phyloP scores from a whole-genome alignment of 2,888 invertebrate genomes.

The Acleris literana region DNA sequence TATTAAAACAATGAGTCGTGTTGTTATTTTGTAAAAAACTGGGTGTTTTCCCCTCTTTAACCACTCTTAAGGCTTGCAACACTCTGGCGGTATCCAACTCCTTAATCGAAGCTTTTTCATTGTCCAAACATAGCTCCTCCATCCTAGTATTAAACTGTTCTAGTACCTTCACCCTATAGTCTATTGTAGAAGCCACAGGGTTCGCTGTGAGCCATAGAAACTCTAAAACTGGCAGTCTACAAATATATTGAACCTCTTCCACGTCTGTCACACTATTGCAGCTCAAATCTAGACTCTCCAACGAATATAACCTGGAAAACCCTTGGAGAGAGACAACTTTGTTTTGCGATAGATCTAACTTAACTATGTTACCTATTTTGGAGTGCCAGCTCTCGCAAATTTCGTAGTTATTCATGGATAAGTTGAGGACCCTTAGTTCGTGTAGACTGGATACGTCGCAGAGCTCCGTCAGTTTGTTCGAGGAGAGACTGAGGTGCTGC shows the following conservation, averaged over 20 bases:
- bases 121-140: conserved; percentile 93
- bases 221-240: conserved; percentile 93
- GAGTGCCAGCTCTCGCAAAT: conserved; percentile 91
- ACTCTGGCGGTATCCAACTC: conserved; percentile 97
- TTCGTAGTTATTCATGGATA: conserved; percentile 91
- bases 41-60: conserved; percentile 87
- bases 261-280: conserved; percentile 92
- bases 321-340: conserved; percentile 88
- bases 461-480: conserved; percentile 90
- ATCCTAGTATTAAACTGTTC: conserved; percentile 94
- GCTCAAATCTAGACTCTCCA: conserved; percentile 93
- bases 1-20: conserved; percentile 73
- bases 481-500: conserved; percentile 88
- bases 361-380: conserved; percentile 94
- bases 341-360: conserved; percentile 93
- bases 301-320: conserved; percentile 92
- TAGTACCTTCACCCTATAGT: conserved; percentile 95
- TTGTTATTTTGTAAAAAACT: conserved; percentile 80
- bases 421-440: conserved; percentile 88
- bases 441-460: conserved; percentile 91
- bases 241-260: conserved; percentile 91
- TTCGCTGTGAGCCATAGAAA: conserved; percentile 94
- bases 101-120: conserved; percentile 92
- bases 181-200: conserved; percentile 92
- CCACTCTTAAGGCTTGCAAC: conserved; percentile 92